Evolutionary conservation across 1,140 invertebrate genomes (phyloP).

Genomic region (Harpegnathos saltator): DNA sequence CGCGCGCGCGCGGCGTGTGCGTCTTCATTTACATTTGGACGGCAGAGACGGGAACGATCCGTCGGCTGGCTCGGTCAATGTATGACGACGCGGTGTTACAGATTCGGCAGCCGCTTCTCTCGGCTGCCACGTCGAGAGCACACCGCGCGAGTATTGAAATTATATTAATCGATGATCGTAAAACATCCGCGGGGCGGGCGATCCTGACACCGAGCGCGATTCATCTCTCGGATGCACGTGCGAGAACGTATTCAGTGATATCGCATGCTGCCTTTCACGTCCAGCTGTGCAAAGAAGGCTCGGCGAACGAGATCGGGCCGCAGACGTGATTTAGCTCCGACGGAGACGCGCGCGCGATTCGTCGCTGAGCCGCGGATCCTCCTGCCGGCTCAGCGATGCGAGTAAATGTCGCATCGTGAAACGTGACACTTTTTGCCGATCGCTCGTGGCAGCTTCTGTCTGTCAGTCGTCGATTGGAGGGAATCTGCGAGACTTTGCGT

Average conservation of each 20-base stretch:
- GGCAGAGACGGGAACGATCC: too few relatives aligned
- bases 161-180: slow-evolving; percentile 67
- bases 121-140: neutral
- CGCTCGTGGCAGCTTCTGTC: neutral
- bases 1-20: neutral
- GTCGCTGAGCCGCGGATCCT: slow-evolving; percentile 77
- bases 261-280: slow-evolving; percentile 68
- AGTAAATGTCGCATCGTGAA: too few relatives aligned
- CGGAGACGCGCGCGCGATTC: slow-evolving; percentile 69
- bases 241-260: slow-evolving; percentile 71
- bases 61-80: too few relatives aligned
- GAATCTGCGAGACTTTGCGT: slow-evolving; percentile 3
- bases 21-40: neutral
- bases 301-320: slow-evolving; percentile 73
- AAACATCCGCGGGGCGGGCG: slow-evolving; percentile 56
- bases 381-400: slow-evolving; percentile 71
- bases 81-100: neutral
- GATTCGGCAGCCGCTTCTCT: neutral
- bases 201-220: slow-evolving; percentile 50
- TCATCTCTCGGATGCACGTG: slow-evolving; percentile 64
- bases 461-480: neutral
- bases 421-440: slow-evolving; percentile 73
- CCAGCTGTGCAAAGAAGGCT: slow-evolving; percentile 69
- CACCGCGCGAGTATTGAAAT: slow-evolving; percentile 62
- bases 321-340: slow-evolving; percentile 78